Conservation (phyloP, 2,888 invertebrate genomes). For the Pelosia muscerda region DNA sequence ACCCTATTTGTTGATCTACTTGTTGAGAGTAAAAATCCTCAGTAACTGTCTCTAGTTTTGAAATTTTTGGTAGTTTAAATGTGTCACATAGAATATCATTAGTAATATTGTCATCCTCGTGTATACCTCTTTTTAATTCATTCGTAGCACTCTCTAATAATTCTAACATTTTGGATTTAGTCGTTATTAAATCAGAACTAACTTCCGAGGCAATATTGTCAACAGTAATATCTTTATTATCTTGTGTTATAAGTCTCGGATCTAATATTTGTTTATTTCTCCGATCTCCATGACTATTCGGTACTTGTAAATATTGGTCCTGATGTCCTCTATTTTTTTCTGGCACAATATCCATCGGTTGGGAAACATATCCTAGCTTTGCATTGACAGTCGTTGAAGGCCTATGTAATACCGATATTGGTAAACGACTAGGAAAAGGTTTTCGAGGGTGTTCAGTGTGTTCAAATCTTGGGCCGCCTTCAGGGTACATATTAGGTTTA, state of each 20-base stretch:
- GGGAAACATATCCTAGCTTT: not conserved
- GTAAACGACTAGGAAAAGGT: not conserved
- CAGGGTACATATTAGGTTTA: not conserved
- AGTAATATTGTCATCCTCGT: not conserved
- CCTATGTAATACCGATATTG: not conserved
- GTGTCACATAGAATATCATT: not conserved
- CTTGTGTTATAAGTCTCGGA: not conserved
- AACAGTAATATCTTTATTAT: constrained; percentile 5
- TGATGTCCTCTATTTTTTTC: not conserved
- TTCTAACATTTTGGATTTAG: constrained; percentile 50
- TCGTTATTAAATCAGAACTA: constrained; percentile 30
- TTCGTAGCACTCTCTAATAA: constrained; percentile 46
- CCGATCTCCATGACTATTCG: not conserved
- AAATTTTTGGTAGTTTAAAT: constrained; percentile 14
- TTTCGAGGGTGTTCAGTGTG: not conserved
- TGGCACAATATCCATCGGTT: not conserved
- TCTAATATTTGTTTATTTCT: not conserved
- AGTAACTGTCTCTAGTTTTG: not conserved
- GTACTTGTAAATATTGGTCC: not conserved
- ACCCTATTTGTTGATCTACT: constrained; percentile 40
- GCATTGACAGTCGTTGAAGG: not conserved
- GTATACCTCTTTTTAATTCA: not conserved
- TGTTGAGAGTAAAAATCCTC: not conserved
- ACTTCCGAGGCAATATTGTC: not conserved
- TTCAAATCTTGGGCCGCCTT: not conserved